Evolutionary conservation across 1,140 invertebrate species (phyloP), one percentile per base, ranked within the genome.

Genomic region (Pissodes strobi): DNA sequence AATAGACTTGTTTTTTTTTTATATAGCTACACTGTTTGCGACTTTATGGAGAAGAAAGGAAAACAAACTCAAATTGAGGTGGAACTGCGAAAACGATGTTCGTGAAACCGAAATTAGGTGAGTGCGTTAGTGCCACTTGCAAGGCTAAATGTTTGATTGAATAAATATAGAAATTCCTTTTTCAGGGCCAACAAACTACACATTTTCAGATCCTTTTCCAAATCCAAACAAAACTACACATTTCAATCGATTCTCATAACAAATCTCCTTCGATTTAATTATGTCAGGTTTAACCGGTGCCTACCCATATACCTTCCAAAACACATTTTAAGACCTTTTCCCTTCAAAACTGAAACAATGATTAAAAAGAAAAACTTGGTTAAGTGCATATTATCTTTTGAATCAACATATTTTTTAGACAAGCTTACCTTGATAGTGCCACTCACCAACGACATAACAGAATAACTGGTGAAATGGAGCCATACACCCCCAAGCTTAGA

Each of bases 1-100:
- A 34, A 18, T 43, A 13, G 1, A 25, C 10, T 19, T 49, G 25
- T 27, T 27, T 27, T 27, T n/a, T n/a, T n/a, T n/a, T n/a, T n/a
- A n/a, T n/a, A n/a, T n/a, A n/a, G n/a, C n/a, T n/a, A n/a, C 90
- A 1, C 82, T 92, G 64, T 95, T 94, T 79, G 75, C 95, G 66
- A 94, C 96, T 80, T 81, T 96, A 53, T 98, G 95, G 95, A 95
- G 95, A 79, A 82, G 94, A 37, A 91, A 93, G 76, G 89, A 91
- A 0, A 88, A 90, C 0, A 87, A 90, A 77, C 91, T 95, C 72
- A 93, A 90, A 4, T 90, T 95, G 76, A 61, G 64, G 48, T 96
- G 93, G 93, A 92, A 93, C 78, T 18, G 64, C 22, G 37, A 27
- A 1, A 25, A 37, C 9, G 58, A 60, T 21, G 34, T 57, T 43